Base-by-base conservation (phyloP, 2,888 invertebrate species). In the Athrips mouffetella region DNA sequence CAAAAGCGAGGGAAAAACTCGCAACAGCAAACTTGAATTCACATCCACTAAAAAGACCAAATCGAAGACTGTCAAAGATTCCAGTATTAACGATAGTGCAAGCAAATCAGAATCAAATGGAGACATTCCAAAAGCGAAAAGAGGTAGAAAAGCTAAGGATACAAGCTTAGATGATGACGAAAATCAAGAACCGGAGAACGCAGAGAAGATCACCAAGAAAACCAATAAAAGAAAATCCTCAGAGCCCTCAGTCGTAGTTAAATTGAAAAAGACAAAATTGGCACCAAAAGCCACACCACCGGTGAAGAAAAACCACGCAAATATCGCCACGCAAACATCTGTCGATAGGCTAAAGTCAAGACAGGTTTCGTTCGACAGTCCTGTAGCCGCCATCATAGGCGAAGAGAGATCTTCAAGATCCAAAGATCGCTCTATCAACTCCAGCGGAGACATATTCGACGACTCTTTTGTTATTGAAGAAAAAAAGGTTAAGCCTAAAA, bases 21-120 rank as follows among this genome's bases (percentile, higher is more conserved):
- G 88, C 44, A 86, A 70, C 35, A 91, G 90, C 33, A 91, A 91
- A 56, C 74, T 95, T 15, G 90, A 90, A 37, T 93, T 93, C 63
- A 79, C 79, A 41, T 51, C 69, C 16, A 67, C 45, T 40, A 80
- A 71, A 30, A 76, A 74, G 58, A 53, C 50, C 18, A 72, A 63
- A 54, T 31, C 47, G 2, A 37, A 21, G 21, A 11, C 18, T 11
- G 11, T 37, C 21, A 37, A 37, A 37, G 37, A 37, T 11, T 37
- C 21, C n/a, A 37, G 21, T 8, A 27, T 27, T n/a, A 27, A 27
- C 8, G 27, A n/a, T 27, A n/a, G 2, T 37, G 5, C 10, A 8
- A 11, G 37, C n/a, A 18, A 37, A 11, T 11, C 37, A 3, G 6
- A 20, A n/a, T 41, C 50, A 31, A 58, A 51, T 29, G 59, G 62